Evolutionary conservation across 2,113 vertebrate genomes (phyloP).

Genomic region (Colinus virginianus): DNA sequence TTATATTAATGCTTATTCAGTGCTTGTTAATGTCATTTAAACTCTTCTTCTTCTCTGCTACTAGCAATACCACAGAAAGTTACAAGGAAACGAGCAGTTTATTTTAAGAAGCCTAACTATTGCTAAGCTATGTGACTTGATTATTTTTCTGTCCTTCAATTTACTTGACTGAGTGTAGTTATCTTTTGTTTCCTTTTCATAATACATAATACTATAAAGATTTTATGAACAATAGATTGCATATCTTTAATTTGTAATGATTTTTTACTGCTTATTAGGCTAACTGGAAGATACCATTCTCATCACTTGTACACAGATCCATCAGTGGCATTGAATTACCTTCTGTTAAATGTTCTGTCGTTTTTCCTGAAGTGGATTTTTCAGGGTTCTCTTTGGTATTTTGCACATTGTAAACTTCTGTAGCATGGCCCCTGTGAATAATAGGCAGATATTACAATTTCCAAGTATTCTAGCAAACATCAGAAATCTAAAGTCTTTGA

Average conservation of each 20-base stretch:
- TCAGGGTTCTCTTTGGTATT: background rate
- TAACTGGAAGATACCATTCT: background rate
- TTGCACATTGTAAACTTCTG: background rate
- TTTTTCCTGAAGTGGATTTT: conserved; percentile 24
- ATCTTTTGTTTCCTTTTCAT: background rate
- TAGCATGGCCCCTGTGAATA: background rate
- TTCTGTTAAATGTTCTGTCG: background rate
- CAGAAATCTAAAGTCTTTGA: background rate
- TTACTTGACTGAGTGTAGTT: background rate
- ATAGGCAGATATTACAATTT: background rate
- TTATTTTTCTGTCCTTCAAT: background rate
- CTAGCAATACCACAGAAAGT: background rate
- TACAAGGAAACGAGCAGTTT: background rate
- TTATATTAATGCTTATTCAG: background rate
- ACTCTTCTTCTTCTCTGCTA: background rate
- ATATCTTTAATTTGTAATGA: background rate
- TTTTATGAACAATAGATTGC: background rate
- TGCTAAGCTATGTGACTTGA: background rate
- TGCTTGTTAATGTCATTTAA: background rate
- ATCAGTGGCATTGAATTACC: background rate
- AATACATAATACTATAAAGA: background rate
- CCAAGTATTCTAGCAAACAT: background rate
- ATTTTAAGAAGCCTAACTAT: background rate
- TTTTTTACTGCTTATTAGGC: background rate
- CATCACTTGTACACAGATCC: background rate